Percentiles rank a stretch among this genome's conserved stretches.
Conservation (phyloP, 2,888 invertebrate genomes). For the Calameuta idolon region DNA sequence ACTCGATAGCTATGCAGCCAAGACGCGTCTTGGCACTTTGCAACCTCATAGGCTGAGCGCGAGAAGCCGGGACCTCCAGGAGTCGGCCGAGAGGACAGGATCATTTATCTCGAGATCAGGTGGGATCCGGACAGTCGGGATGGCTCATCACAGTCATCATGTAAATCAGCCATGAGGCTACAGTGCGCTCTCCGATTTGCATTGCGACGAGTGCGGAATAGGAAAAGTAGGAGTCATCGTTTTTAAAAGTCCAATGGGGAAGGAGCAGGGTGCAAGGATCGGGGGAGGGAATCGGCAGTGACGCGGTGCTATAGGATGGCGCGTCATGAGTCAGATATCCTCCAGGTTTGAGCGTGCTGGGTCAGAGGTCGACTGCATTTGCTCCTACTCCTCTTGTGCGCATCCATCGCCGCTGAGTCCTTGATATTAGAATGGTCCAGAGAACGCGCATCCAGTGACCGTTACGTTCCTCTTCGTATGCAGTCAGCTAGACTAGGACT, state of each 20-base stretch:
- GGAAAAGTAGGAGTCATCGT: background rate
- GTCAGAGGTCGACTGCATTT: slow-evolving; percentile 60
- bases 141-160: background rate
- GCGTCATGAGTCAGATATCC: slow-evolving; percentile 64
- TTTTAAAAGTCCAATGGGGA: background rate
- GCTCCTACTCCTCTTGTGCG: slow-evolving; percentile 45
- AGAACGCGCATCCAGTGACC: slow-evolving; percentile 53
- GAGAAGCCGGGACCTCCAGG: background rate
- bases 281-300: background rate
- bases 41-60: background rate
- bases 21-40: background rate
- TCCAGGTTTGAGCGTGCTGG: slow-evolving; percentile 62
- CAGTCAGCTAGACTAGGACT: slow-evolving; percentile 4
- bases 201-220: background rate
- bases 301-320: slow-evolving; percentile 21
- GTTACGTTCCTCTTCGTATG: slow-evolving; percentile 35
- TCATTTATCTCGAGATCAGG: background rate
- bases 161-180: background rate
- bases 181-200: background rate
- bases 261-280: background rate
- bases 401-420: slow-evolving; percentile 47
- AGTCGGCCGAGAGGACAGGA: background rate
- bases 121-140: background rate
- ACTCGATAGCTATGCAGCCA: background rate
- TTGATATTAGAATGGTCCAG: slow-evolving; percentile 66